Evolutionary conservation across 2,888 invertebrate genomes (phyloP), one percentile per base, ranked within the genome.

Genomic region (Nemapogon koenigi): DNA sequence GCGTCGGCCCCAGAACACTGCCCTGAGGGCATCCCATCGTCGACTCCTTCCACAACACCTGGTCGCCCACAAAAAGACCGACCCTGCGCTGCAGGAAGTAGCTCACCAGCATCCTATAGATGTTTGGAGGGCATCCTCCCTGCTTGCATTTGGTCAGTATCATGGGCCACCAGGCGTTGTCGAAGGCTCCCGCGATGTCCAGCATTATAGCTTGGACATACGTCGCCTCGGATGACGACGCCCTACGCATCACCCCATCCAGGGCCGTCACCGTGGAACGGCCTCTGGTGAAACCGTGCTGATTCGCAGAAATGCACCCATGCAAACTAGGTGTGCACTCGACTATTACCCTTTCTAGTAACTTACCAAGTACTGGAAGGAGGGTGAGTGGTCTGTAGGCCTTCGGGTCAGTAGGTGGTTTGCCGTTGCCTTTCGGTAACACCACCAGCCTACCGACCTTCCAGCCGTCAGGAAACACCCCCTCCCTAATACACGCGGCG

Each of bases 111-210:
- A 53, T 46, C 16, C 37, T 3, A 16, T 46, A 22, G 6, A 22
- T 22, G 8, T 22, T 22, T 0, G 43, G 43, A 16, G 52, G 49
- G 17, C 45, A 45, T 0, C 50, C 48, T 1, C 44, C 32, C 2
- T 31, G 28, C 39, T 50, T 53, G 2, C 43, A 50, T 40, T 49
- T 52, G 0, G 44, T 25, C 15, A 59, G 16, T 6, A 59, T 46
- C 51, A 53, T 53, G 3, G 55, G 54, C 57, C 59, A 56, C 53
- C 54, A 55, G 2, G 56, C 50, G 35, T n/a, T n/a, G n/a, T n/a
- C n/a, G 11, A 52, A 53, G 1, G 53, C 54, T 1, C 52, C 53
- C 0, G 50, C 44, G 3, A 55, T 55, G 44, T 58, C 53, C 10
- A 55, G 13, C 7, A 53, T 45, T 0, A 54, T 39, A 0, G 43